phyloP scores from a whole-genome alignment of 2,113 vertebrate species.

The Phalacrocorax pelagicus region DNA sequence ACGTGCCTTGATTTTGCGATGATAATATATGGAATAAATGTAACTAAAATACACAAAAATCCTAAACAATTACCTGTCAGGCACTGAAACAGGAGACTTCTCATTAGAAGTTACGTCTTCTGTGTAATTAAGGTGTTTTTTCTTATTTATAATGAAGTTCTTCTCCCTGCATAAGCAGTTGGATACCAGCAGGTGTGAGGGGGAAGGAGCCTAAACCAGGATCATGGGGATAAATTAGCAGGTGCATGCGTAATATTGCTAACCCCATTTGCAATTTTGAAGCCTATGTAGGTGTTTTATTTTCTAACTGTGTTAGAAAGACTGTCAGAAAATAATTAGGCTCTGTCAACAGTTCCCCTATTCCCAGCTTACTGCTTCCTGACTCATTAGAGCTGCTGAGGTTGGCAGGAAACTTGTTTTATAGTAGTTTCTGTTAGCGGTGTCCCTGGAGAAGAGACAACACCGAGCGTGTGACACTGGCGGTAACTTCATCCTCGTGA shows the following conservation, averaged over 20 bases:
- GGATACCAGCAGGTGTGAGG: slow-evolving; percentile 47
- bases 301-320: slow-evolving; percentile 49
- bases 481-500: not conserved
- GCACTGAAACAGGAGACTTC: not conserved
- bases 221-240: slow-evolving; percentile 26
- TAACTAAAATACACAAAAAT: not conserved
- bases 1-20: not conserved
- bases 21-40: not conserved
- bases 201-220: slow-evolving; percentile 40
- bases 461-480: not conserved
- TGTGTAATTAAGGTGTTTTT: slow-evolving; percentile 11
- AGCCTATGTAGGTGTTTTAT: slow-evolving; percentile 34
- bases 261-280: not conserved
- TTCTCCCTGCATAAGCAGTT: slow-evolving; percentile 14
- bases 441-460: slow-evolving; percentile 46
- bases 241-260: not conserved
- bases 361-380: slow-evolving; percentile 57
- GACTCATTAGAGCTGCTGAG: slow-evolving; percentile 47
- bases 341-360: slow-evolving; percentile 53
- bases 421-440: slow-evolving; percentile 56
- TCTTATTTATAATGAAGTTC: not conserved
- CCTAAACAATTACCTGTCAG: not conserved
- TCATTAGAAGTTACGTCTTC: not conserved
- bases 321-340: slow-evolving; percentile 62
- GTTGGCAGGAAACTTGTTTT: slow-evolving; percentile 60